Percentiles rank a stretch among this genome's conserved stretches.
Conservation (phyloP, 2,113 vertebrate species). For the Rostratula benghalensis region DNA sequence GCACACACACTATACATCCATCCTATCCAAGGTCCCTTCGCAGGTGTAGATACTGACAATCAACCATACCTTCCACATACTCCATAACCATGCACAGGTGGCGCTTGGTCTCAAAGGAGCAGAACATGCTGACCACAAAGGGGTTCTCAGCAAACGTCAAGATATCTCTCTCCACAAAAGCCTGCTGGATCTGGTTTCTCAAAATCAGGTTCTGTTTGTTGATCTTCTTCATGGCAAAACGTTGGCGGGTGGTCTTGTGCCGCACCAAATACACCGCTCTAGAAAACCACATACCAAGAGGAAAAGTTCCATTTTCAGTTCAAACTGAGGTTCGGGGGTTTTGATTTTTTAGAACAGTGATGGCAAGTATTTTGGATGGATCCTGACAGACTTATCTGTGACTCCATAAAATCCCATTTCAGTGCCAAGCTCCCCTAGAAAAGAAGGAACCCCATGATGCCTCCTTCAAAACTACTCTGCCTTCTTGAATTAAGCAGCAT, state of each 20-base stretch:
- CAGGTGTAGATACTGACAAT: neutral
- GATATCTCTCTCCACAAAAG: slow-evolving; percentile 97
- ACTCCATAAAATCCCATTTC: neutral
- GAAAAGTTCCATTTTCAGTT: neutral
- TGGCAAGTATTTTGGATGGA: neutral
- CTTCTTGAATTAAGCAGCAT: neutral
- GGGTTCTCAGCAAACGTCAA: slow-evolving; percentile 96
- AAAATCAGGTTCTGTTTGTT: slow-evolving; percentile 99
- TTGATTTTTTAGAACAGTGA: neutral
- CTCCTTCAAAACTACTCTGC: neutral
- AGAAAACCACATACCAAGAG: neutral
- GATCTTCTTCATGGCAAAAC: slow-evolving; percentile 99
- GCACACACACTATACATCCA: neutral
- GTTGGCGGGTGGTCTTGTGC: slow-evolving; percentile 91
- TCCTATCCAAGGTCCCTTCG: neutral
- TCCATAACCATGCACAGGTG: slow-evolving; percentile 99
- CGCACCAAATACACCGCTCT: slow-evolving; percentile 94
- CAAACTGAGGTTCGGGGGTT: neutral
- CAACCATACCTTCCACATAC: slow-evolving; percentile 90
- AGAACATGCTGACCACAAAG: slow-evolving; percentile 99
- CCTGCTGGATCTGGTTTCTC: slow-evolving; percentile 97
- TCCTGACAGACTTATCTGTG: neutral
- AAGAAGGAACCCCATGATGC: neutral
- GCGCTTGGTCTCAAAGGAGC: slow-evolving; percentile 94
- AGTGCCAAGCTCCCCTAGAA: neutral